These are phyloP conservation scores for Colinus virginianus DNA, from an alignment of 2,113 vertebrate species.

Conservation along the genomic window DNA sequence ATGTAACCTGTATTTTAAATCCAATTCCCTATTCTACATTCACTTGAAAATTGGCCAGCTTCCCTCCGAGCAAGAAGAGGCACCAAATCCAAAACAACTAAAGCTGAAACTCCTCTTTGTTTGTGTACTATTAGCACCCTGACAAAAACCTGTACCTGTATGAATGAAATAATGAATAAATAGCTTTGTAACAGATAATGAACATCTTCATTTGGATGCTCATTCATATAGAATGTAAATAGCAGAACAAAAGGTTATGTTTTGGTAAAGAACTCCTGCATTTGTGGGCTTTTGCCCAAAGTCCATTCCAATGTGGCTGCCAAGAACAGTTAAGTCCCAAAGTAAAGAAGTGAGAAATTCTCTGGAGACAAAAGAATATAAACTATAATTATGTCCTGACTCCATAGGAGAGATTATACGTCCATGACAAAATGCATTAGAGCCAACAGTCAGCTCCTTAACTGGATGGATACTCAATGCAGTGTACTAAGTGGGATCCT, in stretches of 20 bases:
- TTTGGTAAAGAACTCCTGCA: not conserved
- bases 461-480: not conserved
- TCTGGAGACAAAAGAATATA: not conserved
- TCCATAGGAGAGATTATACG: not conserved
- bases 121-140: not conserved
- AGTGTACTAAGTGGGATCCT: not conserved
- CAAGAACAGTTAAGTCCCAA: not conserved
- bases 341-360: not conserved
- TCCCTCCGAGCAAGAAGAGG: not conserved
- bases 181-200: not conserved
- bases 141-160: not conserved
- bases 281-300: not conserved
- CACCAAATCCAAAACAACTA: not conserved
- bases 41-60: not conserved
- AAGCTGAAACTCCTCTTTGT: not conserved
- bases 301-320: not conserved
- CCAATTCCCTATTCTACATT: not conserved
- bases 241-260: not conserved
- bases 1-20: not conserved
- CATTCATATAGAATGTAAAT: not conserved
- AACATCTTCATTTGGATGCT: not conserved
- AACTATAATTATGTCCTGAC: not conserved
- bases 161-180: not conserved
- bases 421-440: not conserved
- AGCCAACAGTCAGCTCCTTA: not conserved